Conservation (phyloP, 2,888 invertebrate genomes). For the Octonoba sinensis region DNA sequence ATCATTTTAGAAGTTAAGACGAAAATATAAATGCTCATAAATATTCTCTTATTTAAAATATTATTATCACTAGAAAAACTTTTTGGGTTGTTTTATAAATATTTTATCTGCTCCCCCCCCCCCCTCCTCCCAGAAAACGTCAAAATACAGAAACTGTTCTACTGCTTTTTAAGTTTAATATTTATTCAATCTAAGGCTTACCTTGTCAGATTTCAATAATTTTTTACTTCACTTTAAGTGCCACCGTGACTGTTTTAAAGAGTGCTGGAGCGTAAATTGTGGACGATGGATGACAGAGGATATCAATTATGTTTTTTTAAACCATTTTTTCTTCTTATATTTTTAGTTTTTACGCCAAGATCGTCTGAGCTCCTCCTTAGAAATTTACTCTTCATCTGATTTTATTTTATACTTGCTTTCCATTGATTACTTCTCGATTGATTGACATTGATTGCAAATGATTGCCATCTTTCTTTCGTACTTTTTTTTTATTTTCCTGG, state of each 20-base stretch:
- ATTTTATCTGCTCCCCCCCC: no score
- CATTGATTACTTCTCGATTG: constrained; percentile 44
- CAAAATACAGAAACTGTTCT: no score
- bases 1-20: no score
- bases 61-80: no score
- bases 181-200: constrained; percentile 16
- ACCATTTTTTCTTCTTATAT: constrained; percentile 1
- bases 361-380: constrained; percentile 30
- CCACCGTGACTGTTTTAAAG: no score
- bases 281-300: constrained; percentile 20
- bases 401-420: constrained; percentile 28
- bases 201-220: constrained; percentile 36
- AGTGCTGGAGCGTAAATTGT: constrained; percentile 22
- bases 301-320: constrained; percentile 57
- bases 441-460: constrained; percentile 63
- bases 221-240: constrained; percentile 6
- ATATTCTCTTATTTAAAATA: no score
- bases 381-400: constrained; percentile 45
- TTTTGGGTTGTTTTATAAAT: no score
- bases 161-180: no score
- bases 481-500: constrained; percentile 20
- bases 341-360: constrained; percentile 23
- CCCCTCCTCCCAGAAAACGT: no score
- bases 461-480: constrained; percentile 50
- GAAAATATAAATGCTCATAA: no score